A percentile compares a stretch with the other conserved stretches of the same genome.
Evolutionary conservation across 2,888 invertebrate species (phyloP).

Genomic region (Kuschelorhynchus macadamiae): DNA sequence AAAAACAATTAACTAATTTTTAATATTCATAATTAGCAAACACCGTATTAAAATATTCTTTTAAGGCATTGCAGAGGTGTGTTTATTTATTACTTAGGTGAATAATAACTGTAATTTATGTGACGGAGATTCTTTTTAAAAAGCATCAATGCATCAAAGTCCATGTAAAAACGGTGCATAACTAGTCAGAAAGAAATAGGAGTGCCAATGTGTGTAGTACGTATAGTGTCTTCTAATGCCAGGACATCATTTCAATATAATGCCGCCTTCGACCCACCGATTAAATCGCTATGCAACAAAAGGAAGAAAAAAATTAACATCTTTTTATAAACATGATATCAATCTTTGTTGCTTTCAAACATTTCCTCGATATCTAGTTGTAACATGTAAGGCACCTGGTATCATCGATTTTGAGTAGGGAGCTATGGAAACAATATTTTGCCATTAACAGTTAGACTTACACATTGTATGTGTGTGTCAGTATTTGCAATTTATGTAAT

Average conservation of each 20-base stretch:
- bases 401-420: no score
- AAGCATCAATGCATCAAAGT: conserved; percentile 13
- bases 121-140: conserved; percentile 2
- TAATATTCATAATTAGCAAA: no score
- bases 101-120: conserved; percentile 9
- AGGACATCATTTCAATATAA: conserved; percentile 17
- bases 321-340: neutral
- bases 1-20: no score
- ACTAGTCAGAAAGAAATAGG: conserved; percentile 9
- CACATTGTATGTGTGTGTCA: no score
- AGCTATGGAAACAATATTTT: no score
- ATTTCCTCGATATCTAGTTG: no score
- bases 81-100: conserved; percentile 1
- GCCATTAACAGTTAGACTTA: no score
- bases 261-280: conserved; percentile 7
- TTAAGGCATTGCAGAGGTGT: conserved; percentile 4
- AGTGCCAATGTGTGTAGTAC: conserved; percentile 16
- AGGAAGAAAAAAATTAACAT: neutral
- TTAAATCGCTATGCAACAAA: conserved; percentile 6
- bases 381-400: no score
- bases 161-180: conserved; percentile 9
- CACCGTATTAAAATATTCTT: neutral
- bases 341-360: no score
- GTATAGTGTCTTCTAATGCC: conserved; percentile 14
- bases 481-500: no score